Evolutionary conservation across 2,888 invertebrate genomes (phyloP).

Genomic region (Pteria penguin): DNA sequence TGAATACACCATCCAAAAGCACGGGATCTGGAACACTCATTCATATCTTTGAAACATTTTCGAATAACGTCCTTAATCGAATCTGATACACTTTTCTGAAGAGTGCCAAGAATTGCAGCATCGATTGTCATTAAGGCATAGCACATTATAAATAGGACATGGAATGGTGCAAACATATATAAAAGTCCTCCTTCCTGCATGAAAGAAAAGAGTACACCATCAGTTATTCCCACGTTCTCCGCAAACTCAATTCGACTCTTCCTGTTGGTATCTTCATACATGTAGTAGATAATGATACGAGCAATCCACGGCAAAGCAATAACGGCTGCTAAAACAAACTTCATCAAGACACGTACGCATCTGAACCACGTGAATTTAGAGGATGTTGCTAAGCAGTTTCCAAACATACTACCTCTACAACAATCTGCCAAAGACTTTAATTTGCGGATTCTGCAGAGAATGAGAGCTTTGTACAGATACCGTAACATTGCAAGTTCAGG

Average conservation of each 20-base stretch:
- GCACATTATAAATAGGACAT: slow-evolving; percentile 69
- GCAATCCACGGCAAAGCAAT: slow-evolving; percentile 18
- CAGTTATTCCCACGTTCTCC: no score
- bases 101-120: slow-evolving; percentile 58
- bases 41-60: slow-evolving; percentile 68
- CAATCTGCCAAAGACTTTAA: slow-evolving; percentile 14
- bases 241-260: not conserved
- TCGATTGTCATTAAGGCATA: slow-evolving; percentile 69
- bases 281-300: slow-evolving; percentile 18
- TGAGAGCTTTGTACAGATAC: slow-evolving; percentile 5
- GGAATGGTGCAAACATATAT: slow-evolving; percentile 70
- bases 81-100: slow-evolving; percentile 54
- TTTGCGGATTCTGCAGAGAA: slow-evolving; percentile 18
- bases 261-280: slow-evolving; percentile 10
- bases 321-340: not conserved
- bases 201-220: no score
- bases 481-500: slow-evolving; percentile 25
- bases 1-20: slow-evolving; percentile 58
- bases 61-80: slow-evolving; percentile 57
- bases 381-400: slow-evolving; percentile 5
- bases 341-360: slow-evolving; percentile 11
- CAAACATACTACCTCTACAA: slow-evolving; percentile 25
- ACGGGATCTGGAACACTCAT: slow-evolving; percentile 50
- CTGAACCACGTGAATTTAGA: slow-evolving; percentile 1
- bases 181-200: slow-evolving; percentile 70